Conservation (phyloP, 2,888 invertebrate species). For the Gymnoscelis rufifasciata region DNA sequence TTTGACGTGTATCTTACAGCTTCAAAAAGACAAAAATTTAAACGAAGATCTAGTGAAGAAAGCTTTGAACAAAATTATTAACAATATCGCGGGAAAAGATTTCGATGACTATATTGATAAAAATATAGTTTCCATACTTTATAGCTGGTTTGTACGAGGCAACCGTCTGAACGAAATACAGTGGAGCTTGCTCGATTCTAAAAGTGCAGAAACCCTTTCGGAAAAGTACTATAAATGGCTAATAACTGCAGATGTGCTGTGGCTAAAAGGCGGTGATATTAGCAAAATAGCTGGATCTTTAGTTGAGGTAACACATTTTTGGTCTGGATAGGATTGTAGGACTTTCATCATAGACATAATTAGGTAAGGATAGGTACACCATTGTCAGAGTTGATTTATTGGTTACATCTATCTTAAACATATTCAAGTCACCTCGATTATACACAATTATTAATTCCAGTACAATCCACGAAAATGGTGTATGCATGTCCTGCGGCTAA, state of each 20-base stretch:
- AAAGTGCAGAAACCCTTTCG: slow-evolving; percentile 52
- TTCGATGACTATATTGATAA: slow-evolving; percentile 52
- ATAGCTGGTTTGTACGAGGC: slow-evolving; percentile 67
- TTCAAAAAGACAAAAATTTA: slow-evolving; percentile 74
- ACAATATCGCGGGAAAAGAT: slow-evolving; percentile 39
- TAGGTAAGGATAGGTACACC: too few relatives aligned
- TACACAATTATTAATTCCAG: too few relatives aligned
- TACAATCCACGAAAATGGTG: too few relatives aligned
- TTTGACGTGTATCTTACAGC: slow-evolving; percentile 71
- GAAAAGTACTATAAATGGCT: slow-evolving; percentile 67
- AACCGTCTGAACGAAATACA: slow-evolving; percentile 63
- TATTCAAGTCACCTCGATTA: too few relatives aligned
- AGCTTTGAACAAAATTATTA: slow-evolving; percentile 58
- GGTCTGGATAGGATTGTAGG: not conserved
- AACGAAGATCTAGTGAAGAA: slow-evolving; percentile 59
- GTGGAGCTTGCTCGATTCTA: slow-evolving; percentile 55
- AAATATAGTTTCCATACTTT: slow-evolving; percentile 69
- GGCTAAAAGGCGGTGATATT: slow-evolving; percentile 52
- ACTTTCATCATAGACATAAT: not conserved
- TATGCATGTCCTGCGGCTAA: too few relatives aligned
- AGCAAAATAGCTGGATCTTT: slow-evolving; percentile 37
- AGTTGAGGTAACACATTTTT: slow-evolving; percentile 23
- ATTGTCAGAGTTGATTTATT: too few relatives aligned
- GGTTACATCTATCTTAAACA: too few relatives aligned
- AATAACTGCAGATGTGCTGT: slow-evolving; percentile 62